A percentile compares a stretch with the other conserved stretches of the same genome.
These are phyloP conservation scores for Pollenia labialis DNA, from an alignment of 2,888 invertebrate genomes.

Conservation along the genomic window DNA sequence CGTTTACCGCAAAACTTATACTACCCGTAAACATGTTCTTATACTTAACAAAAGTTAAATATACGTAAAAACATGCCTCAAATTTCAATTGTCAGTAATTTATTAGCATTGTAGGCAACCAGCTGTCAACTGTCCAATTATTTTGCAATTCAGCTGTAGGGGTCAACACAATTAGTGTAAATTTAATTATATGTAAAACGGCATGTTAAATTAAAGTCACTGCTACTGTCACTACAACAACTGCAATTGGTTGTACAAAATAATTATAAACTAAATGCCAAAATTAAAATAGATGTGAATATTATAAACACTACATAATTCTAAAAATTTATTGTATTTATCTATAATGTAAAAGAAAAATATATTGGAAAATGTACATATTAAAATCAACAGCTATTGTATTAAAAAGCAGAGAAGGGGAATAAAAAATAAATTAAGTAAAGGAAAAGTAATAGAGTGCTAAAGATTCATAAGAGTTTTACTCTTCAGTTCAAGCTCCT, in stretches of 20 bases:
- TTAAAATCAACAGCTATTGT: not conserved
- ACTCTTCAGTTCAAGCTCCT: too few species aligned
- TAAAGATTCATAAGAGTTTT: too few species aligned
- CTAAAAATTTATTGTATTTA: not conserved
- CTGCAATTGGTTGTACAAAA: not conserved
- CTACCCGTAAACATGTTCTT: too few species aligned
- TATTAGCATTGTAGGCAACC: not conserved
- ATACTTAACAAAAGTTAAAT: too few species aligned
- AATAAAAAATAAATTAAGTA: too few species aligned
- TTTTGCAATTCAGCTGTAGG: not conserved
- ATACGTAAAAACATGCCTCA: too few species aligned
- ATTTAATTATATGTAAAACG: conserved; percentile 32
- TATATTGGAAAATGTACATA: conserved; percentile 16
- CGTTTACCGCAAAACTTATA: too few species aligned
- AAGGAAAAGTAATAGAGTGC: too few species aligned
- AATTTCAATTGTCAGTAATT: not conserved
- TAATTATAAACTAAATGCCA: conserved; percentile 40
- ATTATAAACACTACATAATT: conserved; percentile 26
- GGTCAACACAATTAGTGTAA: conserved; percentile 10
- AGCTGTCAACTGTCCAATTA: conserved; percentile 32
- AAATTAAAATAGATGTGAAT: not conserved
- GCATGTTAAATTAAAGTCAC: conserved; percentile 18
- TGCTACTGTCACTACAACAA: not conserved
- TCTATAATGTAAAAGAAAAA: not conserved
- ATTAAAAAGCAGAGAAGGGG: not conserved